Evolutionary conservation across 2,888 invertebrate genomes (phyloP).

Genomic region (Myopa tessellatipennis): DNA sequence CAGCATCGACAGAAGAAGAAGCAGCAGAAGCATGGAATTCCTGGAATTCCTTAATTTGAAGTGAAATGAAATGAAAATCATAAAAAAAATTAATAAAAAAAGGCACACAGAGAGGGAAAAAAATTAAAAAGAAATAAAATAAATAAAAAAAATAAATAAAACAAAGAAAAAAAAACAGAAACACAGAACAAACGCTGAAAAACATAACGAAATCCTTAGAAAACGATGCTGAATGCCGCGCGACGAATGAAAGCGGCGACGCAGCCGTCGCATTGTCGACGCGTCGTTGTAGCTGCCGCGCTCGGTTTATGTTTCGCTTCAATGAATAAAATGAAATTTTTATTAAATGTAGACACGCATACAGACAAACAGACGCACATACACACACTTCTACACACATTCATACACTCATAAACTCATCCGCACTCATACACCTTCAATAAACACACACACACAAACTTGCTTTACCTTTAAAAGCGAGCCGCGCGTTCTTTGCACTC

Average conservation of each 20-base stretch:
- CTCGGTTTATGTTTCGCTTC: slow-evolving; percentile 36
- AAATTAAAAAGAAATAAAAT: not conserved
- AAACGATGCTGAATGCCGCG: not conserved
- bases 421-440: not conserved
- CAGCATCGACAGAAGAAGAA: not conserved
- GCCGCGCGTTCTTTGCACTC: slow-evolving; percentile 1
- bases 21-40: slow-evolving; percentile 38
- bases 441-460: not conserved
- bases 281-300: not conserved
- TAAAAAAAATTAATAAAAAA: slow-evolving; percentile 20
- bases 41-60: slow-evolving; percentile 48
- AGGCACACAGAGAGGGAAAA: not conserved
- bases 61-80: slow-evolving; percentile 48
- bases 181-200: not conserved
- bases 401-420: not conserved
- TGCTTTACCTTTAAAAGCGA: not conserved
- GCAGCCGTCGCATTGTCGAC: not conserved
- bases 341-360: slow-evolving; percentile 11
- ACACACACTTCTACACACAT: not conserved
- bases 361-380: not conserved
- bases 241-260: not conserved
- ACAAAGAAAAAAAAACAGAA: not conserved
- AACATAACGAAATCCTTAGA: slow-evolving; percentile 22
- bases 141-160: not conserved
- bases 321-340: slow-evolving; percentile 36